Conservation (phyloP, 2,797 vertebrate species). For the Crax fasciolata region DNA sequence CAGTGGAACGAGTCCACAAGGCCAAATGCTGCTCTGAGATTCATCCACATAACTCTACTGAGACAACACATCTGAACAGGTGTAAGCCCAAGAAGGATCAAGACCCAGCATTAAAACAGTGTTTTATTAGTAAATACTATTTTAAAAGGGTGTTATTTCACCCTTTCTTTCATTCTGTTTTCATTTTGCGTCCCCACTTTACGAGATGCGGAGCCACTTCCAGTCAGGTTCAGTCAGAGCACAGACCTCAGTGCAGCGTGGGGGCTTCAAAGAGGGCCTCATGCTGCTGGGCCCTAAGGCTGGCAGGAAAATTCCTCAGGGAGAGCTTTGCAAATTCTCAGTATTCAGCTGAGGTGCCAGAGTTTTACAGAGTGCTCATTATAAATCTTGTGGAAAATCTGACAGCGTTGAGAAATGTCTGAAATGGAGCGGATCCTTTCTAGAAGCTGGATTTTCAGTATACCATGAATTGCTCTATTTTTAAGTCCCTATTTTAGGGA, state of each 20-base stretch:
- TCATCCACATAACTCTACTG: fast-evolving
- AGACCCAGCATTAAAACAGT: not conserved
- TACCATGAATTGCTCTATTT: not conserved
- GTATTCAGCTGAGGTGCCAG: conserved; percentile 50
- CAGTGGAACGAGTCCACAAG: fast-evolving
- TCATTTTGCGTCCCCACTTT: not conserved
- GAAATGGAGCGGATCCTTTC: not conserved
- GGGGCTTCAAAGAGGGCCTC: not conserved
- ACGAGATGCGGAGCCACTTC: not conserved
- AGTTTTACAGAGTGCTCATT: conserved; percentile 51
- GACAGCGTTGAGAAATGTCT: not conserved
- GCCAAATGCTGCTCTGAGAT: not conserved
- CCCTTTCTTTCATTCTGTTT: not conserved
- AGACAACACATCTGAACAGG: not conserved
- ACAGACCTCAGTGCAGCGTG: fast-evolving
- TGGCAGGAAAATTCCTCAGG: conserved; percentile 5
- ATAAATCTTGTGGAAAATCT: conserved; percentile 73
- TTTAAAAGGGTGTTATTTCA: no score
- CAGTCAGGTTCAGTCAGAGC: not conserved
- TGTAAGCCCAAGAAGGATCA: not conserved
- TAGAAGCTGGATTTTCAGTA: not conserved
- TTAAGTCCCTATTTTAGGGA: not conserved
- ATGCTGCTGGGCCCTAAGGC: not conserved
- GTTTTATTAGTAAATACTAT: not conserved
- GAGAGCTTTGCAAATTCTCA: conserved; percentile 3